phyloP scores from a whole-genome alignment of 2,113 vertebrate species.

The Eublepharis macularius region DNA sequence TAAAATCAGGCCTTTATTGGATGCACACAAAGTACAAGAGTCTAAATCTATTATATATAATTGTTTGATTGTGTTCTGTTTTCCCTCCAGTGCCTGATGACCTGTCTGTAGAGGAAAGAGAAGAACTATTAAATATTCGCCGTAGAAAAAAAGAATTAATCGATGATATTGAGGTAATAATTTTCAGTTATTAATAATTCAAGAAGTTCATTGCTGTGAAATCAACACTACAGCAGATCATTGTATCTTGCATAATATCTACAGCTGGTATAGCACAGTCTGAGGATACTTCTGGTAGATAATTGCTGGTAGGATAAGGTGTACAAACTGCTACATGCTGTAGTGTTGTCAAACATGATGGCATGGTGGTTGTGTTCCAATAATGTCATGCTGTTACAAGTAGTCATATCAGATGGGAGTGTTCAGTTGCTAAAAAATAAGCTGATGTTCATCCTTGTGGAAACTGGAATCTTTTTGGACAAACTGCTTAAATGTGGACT shows the following conservation, averaged over 20 bases:
- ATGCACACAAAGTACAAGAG: neutral
- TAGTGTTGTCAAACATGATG: neutral
- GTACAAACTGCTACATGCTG: neutral
- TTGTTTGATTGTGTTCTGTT: neutral
- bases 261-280: neutral
- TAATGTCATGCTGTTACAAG: neutral
- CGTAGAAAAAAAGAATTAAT: slow-evolving; percentile 95
- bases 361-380: neutral
- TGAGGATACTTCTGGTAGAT: slow-evolving; percentile 7
- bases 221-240: slow-evolving; percentile 18
- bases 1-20: neutral
- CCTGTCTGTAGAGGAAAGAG: slow-evolving; percentile 91
- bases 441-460: neutral
- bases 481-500: neutral
- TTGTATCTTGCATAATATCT: slow-evolving; percentile 9
- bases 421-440: neutral
- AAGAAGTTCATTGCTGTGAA: slow-evolving; percentile 6
- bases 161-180: slow-evolving; percentile 94
- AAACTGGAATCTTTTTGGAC: neutral
- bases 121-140: slow-evolving; percentile 93
- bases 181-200: neutral
- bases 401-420: neutral
- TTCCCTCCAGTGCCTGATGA: slow-evolving; percentile 89
- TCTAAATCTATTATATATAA: neutral
- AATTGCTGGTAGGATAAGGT: neutral